Conservation (phyloP, 2,888 invertebrate species). For the Epinotia nisella region DNA sequence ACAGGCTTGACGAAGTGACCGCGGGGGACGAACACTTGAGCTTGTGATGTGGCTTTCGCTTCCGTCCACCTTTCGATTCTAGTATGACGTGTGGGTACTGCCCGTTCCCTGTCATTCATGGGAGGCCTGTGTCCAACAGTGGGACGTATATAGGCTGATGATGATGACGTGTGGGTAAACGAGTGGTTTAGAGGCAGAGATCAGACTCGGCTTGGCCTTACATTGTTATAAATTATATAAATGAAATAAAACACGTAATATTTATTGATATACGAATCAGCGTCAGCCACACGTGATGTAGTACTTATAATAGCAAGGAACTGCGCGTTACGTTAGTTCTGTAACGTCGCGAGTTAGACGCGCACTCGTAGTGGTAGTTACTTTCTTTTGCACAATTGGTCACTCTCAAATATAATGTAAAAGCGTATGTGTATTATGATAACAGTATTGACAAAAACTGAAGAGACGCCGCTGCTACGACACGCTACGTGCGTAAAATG, state of each 20-base stretch:
- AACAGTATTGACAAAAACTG: background rate
- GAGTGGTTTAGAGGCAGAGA: background rate
- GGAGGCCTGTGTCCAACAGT: too few relatives aligned
- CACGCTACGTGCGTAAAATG: background rate
- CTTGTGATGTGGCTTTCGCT: too few relatives aligned
- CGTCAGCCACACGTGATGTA: background rate
- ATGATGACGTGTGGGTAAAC: too few relatives aligned
- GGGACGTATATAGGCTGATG: too few relatives aligned
- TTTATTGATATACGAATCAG: background rate
- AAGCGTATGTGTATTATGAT: background rate
- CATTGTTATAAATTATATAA: background rate
- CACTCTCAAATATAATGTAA: background rate
- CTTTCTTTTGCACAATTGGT: background rate
- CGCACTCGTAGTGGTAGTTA: background rate
- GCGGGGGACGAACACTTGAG: too few relatives aligned
- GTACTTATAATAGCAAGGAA: background rate
- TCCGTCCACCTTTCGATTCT: too few relatives aligned
- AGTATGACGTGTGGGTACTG: too few relatives aligned
- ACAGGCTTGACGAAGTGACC: too few relatives aligned
- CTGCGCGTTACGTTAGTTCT: background rate
- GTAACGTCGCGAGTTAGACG: background rate
- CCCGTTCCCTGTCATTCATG: too few relatives aligned
- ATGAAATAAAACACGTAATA: conserved; percentile 4
- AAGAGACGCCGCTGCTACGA: too few relatives aligned
- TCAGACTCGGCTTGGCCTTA: background rate